These are phyloP conservation scores for Apus apus DNA, from an alignment of 2,113 vertebrate genomes.

Conservation along the genomic window DNA sequence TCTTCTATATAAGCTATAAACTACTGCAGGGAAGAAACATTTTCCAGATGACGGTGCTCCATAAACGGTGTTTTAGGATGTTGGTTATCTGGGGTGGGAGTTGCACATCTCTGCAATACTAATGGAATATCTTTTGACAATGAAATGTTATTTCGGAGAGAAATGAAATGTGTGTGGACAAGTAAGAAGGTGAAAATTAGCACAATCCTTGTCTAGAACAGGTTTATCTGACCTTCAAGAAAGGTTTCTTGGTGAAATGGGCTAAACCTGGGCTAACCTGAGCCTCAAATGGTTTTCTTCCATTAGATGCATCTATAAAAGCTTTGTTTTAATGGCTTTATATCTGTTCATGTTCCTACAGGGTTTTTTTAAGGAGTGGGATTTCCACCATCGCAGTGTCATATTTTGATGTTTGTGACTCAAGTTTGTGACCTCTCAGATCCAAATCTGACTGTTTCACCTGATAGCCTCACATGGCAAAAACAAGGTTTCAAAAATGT, in stretches of 20 bases:
- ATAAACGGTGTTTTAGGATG: slow-evolving; percentile 12
- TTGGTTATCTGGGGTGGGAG: not conserved
- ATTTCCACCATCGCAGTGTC: not conserved
- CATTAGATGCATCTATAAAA: not conserved
- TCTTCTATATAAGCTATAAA: slow-evolving; percentile 45
- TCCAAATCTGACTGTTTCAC: not conserved
- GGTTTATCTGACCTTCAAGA: not conserved
- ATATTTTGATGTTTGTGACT: not conserved
- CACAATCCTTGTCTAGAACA: not conserved
- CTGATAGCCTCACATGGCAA: not conserved
- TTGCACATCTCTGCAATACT: not conserved
- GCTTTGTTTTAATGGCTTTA: not conserved
- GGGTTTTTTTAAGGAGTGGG: not conserved
- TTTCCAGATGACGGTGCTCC: slow-evolving; percentile 50
- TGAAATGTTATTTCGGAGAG: not conserved
- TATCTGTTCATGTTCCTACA: not conserved
- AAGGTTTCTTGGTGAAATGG: not conserved
- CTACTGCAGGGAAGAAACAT: slow-evolving; percentile 22
- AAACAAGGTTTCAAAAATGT: not conserved
- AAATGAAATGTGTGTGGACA: not conserved
- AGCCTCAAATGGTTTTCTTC: not conserved
- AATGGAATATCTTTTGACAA: not conserved
- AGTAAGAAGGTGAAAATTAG: slow-evolving; percentile 18
- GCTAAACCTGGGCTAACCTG: not conserved
- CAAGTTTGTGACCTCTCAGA: not conserved